A percentile compares a stretch with the other conserved stretches of the same genome.
Conservation (phyloP, 2,888 invertebrate genomes). For the Eutolmus rufibarbis region DNA sequence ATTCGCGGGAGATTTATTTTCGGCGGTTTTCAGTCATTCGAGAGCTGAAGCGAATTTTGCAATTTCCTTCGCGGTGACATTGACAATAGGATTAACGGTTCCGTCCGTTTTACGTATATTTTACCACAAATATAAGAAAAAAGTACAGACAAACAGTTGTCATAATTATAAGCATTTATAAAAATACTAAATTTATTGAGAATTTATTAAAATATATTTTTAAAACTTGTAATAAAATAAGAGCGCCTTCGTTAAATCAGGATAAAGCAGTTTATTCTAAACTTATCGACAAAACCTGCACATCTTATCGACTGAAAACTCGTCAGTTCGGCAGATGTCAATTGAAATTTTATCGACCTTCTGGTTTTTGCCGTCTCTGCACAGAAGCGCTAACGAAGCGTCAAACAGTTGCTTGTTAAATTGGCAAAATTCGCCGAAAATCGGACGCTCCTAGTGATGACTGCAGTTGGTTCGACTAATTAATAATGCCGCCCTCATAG, state of each 20-base stretch:
- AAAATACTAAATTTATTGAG: background rate
- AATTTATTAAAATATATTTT: background rate
- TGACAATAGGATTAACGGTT: background rate
- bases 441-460: background rate
- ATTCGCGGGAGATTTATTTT: background rate
- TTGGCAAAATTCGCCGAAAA: background rate
- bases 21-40: background rate
- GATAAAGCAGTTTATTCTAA: background rate
- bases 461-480: background rate
- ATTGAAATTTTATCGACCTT: constrained; percentile 18
- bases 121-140: background rate
- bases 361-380: constrained; percentile 12
- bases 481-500: constrained; percentile 11
- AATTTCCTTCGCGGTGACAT: background rate
- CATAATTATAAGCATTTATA: background rate
- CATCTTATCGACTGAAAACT: background rate
- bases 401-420: background rate
- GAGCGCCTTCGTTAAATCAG: background rate
- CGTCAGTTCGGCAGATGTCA: constrained; percentile 14
- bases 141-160: background rate
- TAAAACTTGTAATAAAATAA: background rate
- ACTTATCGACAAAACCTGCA: constrained; percentile 12
- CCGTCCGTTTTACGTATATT: background rate
- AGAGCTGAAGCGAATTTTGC: background rate
- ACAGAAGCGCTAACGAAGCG: constrained; percentile 14